Base-by-base conservation (phyloP, 2,797 vertebrate species). In the Halcyon chelicuti region DNA sequence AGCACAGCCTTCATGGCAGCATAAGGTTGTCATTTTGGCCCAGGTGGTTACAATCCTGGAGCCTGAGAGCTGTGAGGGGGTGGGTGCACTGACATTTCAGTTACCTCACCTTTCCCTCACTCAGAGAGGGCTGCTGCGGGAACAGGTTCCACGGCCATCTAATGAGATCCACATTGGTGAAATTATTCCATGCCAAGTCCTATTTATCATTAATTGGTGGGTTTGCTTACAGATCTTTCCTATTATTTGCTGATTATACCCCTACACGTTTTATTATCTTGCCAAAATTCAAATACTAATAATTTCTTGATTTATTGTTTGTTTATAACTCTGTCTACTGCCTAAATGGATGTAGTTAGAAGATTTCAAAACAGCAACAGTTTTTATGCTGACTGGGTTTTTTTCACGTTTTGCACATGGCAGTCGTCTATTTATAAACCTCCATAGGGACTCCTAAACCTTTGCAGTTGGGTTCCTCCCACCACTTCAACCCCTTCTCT, bases 91-190 rank as follows among this genome's bases (percentile, higher is more conserved):
- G 97, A 96, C 97, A 97, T 97, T 96, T 92, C 2, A 13, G 97
- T 97, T 98, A 97, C 97, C 97, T 98, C 96, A 97, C 97, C 96
- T 98, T 97, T 97, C 96, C 96, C 97, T 86, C 68, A 58, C 96
- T 96, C 40, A 0, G 49, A 90, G 94, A 97, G 95, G 92, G 93
- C 97, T 97, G 95, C 94, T 95, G 92, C 58, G 66, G 91, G 90
- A 98, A 98, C 96, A 97, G 95, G 96, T 98, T 97, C 97, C 85
- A 88, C 29, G 61, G 90, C 86, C 88, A 96, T 94, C 94, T 98
- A 98, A 98, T 98, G 97, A 97, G 96, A 98, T 97, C 96, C 97
- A 98, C 87, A 97, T 97, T 98, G 96, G 96, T 93, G 62, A 86
- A 96, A 77, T 57, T 82, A 54, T 47, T 96, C 91, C 0, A 47